These are phyloP conservation scores for Lerema accius DNA, from an alignment of 1,140 invertebrate species.

Conservation along the genomic window DNA sequence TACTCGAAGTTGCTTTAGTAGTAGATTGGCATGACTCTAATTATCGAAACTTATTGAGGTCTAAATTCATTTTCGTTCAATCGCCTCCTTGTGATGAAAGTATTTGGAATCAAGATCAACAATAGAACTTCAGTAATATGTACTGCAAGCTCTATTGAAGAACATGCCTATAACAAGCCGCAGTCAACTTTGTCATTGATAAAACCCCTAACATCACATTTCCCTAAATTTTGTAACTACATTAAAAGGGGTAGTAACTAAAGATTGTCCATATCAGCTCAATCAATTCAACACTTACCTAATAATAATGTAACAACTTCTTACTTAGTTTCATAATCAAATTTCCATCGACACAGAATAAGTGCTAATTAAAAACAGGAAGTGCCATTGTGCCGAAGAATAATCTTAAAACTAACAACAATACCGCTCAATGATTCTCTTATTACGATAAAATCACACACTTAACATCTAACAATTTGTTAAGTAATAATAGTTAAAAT, in stretches of 20 bases:
- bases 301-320: constrained; percentile 83
- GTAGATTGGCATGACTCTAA: constrained; percentile 50
- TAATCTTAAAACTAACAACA: constrained; percentile 81
- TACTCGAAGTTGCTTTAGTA: constrained; percentile 64
- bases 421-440: constrained; percentile 79
- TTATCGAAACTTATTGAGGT: constrained; percentile 57
- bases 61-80: constrained; percentile 68
- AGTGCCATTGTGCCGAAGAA: constrained; percentile 82
- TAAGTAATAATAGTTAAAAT: constrained; percentile 83
- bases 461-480: constrained; percentile 82
- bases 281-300: constrained; percentile 83
- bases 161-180: constrained; percentile 61
- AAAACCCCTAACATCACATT: constrained; percentile 80
- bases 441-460: constrained; percentile 82
- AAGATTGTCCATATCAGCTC: constrained; percentile 81
- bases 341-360: constrained; percentile 82
- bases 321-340: constrained; percentile 81
- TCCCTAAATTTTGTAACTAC: constrained; percentile 80
- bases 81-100: constrained; percentile 60
- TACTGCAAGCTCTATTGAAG: constrained; percentile 48
- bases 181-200: constrained; percentile 81
- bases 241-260: constrained; percentile 78
- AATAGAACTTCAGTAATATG: constrained; percentile 46
- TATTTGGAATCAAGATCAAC: constrained; percentile 47
- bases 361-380: constrained; percentile 83